Evolutionary conservation across 2,888 invertebrate species (phyloP).

Genomic region (Pyrgus malvae): DNA sequence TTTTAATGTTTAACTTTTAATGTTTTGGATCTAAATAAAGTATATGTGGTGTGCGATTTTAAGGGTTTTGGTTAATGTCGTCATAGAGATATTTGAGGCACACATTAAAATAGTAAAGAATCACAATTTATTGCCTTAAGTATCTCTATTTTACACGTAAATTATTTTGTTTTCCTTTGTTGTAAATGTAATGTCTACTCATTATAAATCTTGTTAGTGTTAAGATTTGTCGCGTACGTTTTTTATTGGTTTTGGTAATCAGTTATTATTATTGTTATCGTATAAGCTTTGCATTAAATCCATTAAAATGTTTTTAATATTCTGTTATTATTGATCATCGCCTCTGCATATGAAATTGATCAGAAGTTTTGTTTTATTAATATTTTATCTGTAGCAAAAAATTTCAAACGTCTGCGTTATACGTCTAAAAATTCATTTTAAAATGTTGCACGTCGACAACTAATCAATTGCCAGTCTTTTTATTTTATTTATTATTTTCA

Average conservation of each 20-base stretch:
- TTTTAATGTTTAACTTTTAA: constrained; percentile 42
- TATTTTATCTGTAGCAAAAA: no score
- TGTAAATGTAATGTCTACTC: constrained; percentile 14
- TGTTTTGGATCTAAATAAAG: constrained; percentile 39
- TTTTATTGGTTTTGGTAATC: constrained; percentile 12
- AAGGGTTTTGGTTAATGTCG: constrained; percentile 39
- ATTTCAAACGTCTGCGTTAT: no score
- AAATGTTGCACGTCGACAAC: no score
- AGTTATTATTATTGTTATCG: constrained; percentile 17
- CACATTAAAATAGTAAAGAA: background rate
- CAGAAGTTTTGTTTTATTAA: no score
- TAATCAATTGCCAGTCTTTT: no score
- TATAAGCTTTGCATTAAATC: no score
- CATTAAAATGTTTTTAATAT: no score
- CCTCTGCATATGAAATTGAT: no score
- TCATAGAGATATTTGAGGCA: constrained; percentile 29
- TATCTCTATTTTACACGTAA: constrained; percentile 14
- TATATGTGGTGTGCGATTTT: constrained; percentile 42
- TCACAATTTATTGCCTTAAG: constrained; percentile 10
- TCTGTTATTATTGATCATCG: no score
- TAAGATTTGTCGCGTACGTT: constrained; percentile 7
- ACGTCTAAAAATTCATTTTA: no score
- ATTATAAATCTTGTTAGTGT: constrained; percentile 17
- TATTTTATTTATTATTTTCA: no score
- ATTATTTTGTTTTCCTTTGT: constrained; percentile 17